Conservation (phyloP, 2,113 vertebrate genomes). For the Agapornis roseicollis region DNA sequence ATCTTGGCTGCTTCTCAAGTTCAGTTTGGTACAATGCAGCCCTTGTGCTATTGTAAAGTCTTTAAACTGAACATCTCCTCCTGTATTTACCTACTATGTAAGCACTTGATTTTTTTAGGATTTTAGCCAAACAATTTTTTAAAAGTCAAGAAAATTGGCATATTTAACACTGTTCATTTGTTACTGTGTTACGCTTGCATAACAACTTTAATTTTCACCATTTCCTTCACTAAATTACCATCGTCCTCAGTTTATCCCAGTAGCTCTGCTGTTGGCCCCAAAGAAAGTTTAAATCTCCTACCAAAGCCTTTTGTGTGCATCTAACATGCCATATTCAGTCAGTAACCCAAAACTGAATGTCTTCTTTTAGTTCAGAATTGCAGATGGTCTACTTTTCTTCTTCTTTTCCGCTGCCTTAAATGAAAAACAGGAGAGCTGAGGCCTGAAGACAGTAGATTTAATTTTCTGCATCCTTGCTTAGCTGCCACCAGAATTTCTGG, state of each 20-base stretch:
- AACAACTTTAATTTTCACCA: conserved; percentile 31
- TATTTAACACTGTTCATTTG: conserved; percentile 52
- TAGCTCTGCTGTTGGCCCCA: background rate
- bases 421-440: conserved; percentile 3
- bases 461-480: background rate
- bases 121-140: conserved; percentile 36
- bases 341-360: background rate
- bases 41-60: conserved; percentile 44
- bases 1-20: conserved; percentile 37
- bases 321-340: conserved; percentile 26
- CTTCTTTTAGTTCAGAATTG: background rate
- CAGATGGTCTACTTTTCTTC: background rate
- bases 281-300: background rate
- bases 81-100: conserved; percentile 6
- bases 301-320: background rate
- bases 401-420: background rate
- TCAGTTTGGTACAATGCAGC: conserved; percentile 31
- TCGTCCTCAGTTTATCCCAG: conserved; percentile 24
- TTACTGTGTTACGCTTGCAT: conserved; percentile 4
- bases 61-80: conserved; percentile 43
- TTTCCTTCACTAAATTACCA: conserved; percentile 41
- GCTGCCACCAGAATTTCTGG: background rate
- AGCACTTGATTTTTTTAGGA: conserved; percentile 29
- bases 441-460: background rate
- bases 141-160: conserved; percentile 23